These are phyloP conservation scores for Cyprinus carpio DNA, from an alignment of 2,113 vertebrate species.

Conservation along the genomic window DNA sequence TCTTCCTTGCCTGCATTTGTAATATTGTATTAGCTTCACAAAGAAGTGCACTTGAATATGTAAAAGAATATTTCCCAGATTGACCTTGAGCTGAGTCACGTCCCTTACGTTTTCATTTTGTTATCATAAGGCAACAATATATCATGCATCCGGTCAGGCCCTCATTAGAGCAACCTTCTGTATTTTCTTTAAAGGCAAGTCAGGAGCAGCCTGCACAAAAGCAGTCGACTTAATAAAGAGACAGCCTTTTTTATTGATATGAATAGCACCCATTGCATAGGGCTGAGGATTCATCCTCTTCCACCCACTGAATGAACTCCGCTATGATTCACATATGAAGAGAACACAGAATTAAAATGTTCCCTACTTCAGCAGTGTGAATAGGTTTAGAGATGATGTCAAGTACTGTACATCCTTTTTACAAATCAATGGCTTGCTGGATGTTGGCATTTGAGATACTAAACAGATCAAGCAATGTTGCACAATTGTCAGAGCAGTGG, in stretches of 20 bases:
- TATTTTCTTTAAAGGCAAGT: slow-evolving; percentile 18
- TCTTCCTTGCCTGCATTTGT: neutral
- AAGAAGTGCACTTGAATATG: neutral
- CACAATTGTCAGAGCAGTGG: too few species aligned
- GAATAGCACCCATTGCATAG: neutral
- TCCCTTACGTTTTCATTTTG: slow-evolving; percentile 31
- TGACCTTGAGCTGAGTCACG: slow-evolving; percentile 24
- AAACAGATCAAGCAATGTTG: neutral
- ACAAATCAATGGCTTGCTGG: neutral
- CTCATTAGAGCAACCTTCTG: slow-evolving; percentile 27
- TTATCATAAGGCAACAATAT: slow-evolving; percentile 1
- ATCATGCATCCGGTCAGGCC: neutral
- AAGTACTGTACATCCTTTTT: neutral
- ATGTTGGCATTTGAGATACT: too few species aligned
- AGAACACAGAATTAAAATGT: neutral
- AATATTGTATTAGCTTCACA: neutral
- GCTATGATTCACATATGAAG: neutral
- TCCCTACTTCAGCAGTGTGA: neutral
- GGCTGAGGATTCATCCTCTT: neutral
- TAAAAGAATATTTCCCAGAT: neutral
- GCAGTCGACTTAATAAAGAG: slow-evolving; percentile 42
- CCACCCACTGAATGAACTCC: neutral
- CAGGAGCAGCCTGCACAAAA: neutral
- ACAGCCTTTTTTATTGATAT: slow-evolving; percentile 36
- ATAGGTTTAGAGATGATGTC: neutral